phyloP scores from a whole-genome alignment of 2,113 vertebrate species.

The Anser brachyrhynchus region DNA sequence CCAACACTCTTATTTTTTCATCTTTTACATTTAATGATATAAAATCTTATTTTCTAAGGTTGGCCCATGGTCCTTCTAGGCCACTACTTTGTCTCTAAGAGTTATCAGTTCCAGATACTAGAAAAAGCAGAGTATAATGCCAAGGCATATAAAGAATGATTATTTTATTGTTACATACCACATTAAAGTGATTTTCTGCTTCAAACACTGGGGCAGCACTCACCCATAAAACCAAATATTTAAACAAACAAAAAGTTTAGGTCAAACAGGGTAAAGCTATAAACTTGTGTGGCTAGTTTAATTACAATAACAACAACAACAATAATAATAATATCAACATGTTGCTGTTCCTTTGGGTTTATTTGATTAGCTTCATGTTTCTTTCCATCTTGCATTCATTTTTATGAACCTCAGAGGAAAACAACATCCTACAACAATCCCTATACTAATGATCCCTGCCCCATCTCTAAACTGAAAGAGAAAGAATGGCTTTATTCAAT shows the following conservation, averaged over 20 bases:
- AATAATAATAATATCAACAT: too few species aligned
- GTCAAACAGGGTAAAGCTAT: not conserved
- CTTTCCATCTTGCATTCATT: not conserved
- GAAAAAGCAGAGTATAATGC: not conserved
- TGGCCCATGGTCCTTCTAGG: not conserved
- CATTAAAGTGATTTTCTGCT: not conserved
- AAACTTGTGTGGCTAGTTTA: not conserved
- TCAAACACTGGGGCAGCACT: not conserved
- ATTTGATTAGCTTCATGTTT: not conserved
- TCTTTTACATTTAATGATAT: not conserved
- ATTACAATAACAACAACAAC: too few species aligned
- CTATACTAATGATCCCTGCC: not conserved
- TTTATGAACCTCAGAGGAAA: not conserved
- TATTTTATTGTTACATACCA: not conserved
- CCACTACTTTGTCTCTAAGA: not conserved
- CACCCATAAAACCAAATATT: not conserved
- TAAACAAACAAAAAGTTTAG: not conserved
- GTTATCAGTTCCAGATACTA: not conserved
- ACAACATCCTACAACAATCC: not conserved
- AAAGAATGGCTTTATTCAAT: not conserved
- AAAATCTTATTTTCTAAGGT: not conserved
- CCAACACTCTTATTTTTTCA: not conserved
- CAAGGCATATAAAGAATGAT: not conserved
- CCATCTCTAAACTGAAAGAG: not conserved
- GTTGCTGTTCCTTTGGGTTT: not conserved